Evolutionary conservation across 2,113 vertebrate species (phyloP), one percentile per base, ranked within the genome.

Genomic region (Myotis lucifugus): DNA sequence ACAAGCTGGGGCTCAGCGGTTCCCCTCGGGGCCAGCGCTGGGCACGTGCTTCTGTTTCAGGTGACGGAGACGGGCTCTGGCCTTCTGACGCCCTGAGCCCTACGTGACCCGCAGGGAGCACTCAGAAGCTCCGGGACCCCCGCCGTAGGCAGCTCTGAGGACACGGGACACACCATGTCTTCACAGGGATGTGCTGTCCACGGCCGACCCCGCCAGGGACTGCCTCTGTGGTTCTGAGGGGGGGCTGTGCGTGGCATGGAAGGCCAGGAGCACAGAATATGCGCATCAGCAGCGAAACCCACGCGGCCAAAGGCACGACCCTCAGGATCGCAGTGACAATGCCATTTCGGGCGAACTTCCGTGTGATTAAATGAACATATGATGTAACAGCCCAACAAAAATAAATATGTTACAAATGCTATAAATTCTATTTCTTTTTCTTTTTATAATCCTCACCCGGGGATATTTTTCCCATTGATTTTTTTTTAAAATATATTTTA

Each of bases 1-100:
- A 66, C 61, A 66, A 95, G 92, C 21, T 88, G 46, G 6, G 73
- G 92, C 79, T 97, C 85, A 95, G 52, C 7, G 48, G 81, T 90
- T 90, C 76, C 95, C 96, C 81, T 91, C 79, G 94, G 90, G 97
- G 84, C 89, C 32, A 85, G 0, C 87, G 42, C 34, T 92, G 73
- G 88, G 90, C 48, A 95, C 91, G 59, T 93, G 50, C 42, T 97
- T 52, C 77, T 94, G 37, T 40, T 73, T 4, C 52, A 13, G 87
- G 29, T n/a, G 27, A 6, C 17, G 96, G 88, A 96, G 32, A 84
- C 19, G 66, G 34, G 48, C 1, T 56, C 46, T 8, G 85, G 88
- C 42, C 37, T 37, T 81, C 50, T 61, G 64, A 78, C 25, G 77
- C 42, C 91, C 29, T 85, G 34, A 66, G 27, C 10, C 69, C 92